A percentile compares a stretch with the other conserved stretches of the same genome.
These are phyloP conservation scores for Pissodes strobi DNA, from an alignment of 1,140 invertebrate species.

Conservation along the genomic window DNA sequence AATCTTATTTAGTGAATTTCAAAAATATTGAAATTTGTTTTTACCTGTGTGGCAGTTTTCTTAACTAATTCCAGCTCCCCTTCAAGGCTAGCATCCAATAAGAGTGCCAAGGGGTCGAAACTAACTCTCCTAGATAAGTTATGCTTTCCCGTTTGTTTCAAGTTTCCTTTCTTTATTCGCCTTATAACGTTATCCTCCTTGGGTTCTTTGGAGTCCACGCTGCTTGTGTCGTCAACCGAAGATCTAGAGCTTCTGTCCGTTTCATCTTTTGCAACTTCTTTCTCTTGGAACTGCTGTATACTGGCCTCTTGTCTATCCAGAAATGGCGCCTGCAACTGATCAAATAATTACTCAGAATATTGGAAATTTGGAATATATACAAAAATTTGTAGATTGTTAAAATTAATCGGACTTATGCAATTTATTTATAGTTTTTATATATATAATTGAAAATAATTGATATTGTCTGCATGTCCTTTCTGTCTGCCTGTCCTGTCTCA, in stretches of 20 bases:
- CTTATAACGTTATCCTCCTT: slow-evolving; percentile 61
- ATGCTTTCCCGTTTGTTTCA: slow-evolving; percentile 71
- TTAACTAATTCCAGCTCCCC: slow-evolving; percentile 96
- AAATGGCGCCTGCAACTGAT: slow-evolving; percentile 9
- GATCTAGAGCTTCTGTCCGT: slow-evolving; percentile 59
- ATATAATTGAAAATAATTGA: too few relatives aligned
- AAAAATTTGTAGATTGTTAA: too few relatives aligned
- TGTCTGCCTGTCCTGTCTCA: too few relatives aligned
- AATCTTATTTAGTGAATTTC: too few relatives aligned
- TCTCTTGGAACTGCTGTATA: slow-evolving; percentile 31
- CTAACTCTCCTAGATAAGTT: slow-evolving; percentile 84
- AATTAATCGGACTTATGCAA: too few relatives aligned
- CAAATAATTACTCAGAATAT: too few relatives aligned
- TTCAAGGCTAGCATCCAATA: slow-evolving; percentile 96
- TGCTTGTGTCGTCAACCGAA: slow-evolving; percentile 31
- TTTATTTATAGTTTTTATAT: too few relatives aligned
- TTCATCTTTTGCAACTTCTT: slow-evolving; percentile 54
- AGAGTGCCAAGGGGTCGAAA: slow-evolving; percentile 94
- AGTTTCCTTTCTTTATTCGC: slow-evolving; percentile 75
- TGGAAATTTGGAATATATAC: too few relatives aligned
- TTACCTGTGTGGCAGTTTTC: slow-evolving; percentile 90
- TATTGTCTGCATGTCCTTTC: too few relatives aligned
- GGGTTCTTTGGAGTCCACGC: slow-evolving; percentile 26
- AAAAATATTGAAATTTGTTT: too few relatives aligned
- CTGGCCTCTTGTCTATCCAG: slow-evolving; percentile 33